Percentiles rank a stretch among this genome's conserved stretches.
Evolutionary conservation across 2,113 vertebrate genomes (phyloP).

Genomic region (Sorex araneus): DNA sequence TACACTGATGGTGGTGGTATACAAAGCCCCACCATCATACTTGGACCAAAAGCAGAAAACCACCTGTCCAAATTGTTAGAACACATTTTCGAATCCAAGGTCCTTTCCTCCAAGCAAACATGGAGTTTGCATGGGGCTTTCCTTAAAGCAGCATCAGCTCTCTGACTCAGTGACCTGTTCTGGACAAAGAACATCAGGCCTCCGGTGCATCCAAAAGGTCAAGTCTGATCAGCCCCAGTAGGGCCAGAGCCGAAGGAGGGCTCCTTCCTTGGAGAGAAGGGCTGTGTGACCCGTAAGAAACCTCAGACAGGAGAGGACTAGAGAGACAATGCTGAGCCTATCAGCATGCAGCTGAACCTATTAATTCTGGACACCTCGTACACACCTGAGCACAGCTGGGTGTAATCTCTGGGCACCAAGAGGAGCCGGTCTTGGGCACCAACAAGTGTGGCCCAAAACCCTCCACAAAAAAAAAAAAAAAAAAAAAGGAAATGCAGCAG

Average conservation of each 20-base stretch:
- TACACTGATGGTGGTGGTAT: not conserved
- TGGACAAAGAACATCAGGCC: not conserved
- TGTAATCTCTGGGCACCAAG: no score
- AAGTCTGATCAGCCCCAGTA: not conserved
- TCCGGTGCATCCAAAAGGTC: no score
- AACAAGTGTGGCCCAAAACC: no score
- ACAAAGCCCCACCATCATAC: not conserved
- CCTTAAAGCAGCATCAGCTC: no score
- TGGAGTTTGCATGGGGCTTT: not conserved
- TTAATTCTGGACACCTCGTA: no score
- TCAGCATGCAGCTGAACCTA: no score
- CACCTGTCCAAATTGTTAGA: not conserved
- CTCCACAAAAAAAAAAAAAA: no score
- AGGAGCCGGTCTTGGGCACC: no score
- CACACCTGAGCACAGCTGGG: no score
- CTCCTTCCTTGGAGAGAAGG: not conserved
- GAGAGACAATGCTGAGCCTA: no score
- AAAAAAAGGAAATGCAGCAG: not conserved
- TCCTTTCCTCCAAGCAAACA: not conserved
- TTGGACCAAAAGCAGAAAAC: not conserved
- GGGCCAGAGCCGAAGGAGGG: not conserved
- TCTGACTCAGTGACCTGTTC: not conserved
- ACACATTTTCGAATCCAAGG: conserved; percentile 16
- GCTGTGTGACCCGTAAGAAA: not conserved
- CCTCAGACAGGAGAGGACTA: not conserved